Evolutionary conservation across 2,797 vertebrate species (phyloP).

Genomic region (Carapus acus): DNA sequence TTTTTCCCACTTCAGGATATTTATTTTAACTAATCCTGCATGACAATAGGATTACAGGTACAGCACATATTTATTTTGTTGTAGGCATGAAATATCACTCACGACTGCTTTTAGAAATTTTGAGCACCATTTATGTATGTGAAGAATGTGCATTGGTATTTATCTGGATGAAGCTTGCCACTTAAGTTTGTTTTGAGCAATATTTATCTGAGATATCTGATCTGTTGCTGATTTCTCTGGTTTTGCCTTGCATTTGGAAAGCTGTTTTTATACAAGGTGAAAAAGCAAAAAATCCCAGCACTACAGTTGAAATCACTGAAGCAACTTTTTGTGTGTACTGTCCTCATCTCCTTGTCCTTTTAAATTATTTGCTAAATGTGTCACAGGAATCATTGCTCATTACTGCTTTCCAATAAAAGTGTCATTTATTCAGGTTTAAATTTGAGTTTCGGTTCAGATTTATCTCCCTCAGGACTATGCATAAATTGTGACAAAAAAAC

Average conservation of each 20-base stretch:
- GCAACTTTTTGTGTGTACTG: conserved; percentile 18
- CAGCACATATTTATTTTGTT: conserved; percentile 38
- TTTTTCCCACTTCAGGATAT: conserved; percentile 40
- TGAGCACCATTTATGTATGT: conserved; percentile 6
- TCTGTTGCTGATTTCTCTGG: conserved; percentile 17
- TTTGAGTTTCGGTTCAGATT: conserved; percentile 4
- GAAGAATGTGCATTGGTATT: conserved; percentile 15
- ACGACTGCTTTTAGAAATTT: conserved; percentile 9
- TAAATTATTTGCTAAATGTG: conserved; percentile 10
- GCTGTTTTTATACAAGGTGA: conserved; percentile 12
- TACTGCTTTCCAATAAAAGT: conserved; percentile 55
- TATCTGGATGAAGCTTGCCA: conserved; percentile 23
- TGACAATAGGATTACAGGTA: conserved; percentile 50
- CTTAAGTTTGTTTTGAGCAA: conserved; percentile 47
- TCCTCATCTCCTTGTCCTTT: conserved; percentile 20
- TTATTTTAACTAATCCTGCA: conserved; percentile 56
- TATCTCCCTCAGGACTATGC: conserved; percentile 2
- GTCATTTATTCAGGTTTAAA: neutral
- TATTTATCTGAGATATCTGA: conserved; percentile 47
- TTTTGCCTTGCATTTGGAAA: conserved; percentile 19
- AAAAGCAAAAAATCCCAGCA: conserved; percentile 26
- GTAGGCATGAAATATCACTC: conserved; percentile 50
- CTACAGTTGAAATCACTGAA: conserved; percentile 20
- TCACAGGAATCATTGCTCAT: conserved; percentile 8
- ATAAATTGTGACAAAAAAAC: neutral